Conservation (phyloP, 1,140 invertebrate species). For the Psix sp. region DNA sequence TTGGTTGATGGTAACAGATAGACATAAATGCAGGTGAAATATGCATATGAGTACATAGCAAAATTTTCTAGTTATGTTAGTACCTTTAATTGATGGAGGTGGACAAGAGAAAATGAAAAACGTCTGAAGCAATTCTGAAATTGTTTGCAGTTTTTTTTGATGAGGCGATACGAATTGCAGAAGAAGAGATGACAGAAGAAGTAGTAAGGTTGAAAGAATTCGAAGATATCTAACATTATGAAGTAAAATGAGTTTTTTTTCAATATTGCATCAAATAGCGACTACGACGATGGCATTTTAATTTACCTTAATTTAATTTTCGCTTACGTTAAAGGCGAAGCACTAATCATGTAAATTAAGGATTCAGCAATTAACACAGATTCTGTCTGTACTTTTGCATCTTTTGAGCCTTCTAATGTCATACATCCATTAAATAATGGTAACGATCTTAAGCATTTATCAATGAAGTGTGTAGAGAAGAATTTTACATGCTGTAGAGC, state of each 20-base stretch:
- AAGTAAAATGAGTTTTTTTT: slow-evolving; percentile 8
- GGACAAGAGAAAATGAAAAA: slow-evolving; percentile 22
- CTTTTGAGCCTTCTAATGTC: slow-evolving; percentile 30
- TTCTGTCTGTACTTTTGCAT: slow-evolving; percentile 24
- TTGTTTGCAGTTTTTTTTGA: slow-evolving; percentile 14
- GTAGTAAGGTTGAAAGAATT: slow-evolving; percentile 1
- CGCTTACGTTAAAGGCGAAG: slow-evolving; percentile 14
- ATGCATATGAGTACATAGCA: slow-evolving; percentile 17
- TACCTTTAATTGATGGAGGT: slow-evolving; percentile 15
- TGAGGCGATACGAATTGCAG: slow-evolving; percentile 14
- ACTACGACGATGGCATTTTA: slow-evolving; percentile 6
- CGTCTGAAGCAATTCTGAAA: slow-evolving; percentile 14
- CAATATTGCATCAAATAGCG: slow-evolving; percentile 12
- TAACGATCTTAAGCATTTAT: slow-evolving; percentile 18
- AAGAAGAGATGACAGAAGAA: slow-evolving; percentile 20
- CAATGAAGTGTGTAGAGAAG: slow-evolving; percentile 21
- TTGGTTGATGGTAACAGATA: slow-evolving; percentile 16
- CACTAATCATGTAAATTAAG: slow-evolving; percentile 19
- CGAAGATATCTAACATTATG: slow-evolving; percentile 17
- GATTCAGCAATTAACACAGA: slow-evolving; percentile 21
- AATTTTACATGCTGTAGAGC: slow-evolving; percentile 12
- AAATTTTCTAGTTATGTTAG: slow-evolving; percentile 8
- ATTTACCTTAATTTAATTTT: slow-evolving; percentile 20
- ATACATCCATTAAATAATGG: slow-evolving; percentile 6
- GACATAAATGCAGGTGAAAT: no score